phyloP scores from a whole-genome alignment of 2,888 invertebrate genomes.

The Rhagophthalmus giganteus region DNA sequence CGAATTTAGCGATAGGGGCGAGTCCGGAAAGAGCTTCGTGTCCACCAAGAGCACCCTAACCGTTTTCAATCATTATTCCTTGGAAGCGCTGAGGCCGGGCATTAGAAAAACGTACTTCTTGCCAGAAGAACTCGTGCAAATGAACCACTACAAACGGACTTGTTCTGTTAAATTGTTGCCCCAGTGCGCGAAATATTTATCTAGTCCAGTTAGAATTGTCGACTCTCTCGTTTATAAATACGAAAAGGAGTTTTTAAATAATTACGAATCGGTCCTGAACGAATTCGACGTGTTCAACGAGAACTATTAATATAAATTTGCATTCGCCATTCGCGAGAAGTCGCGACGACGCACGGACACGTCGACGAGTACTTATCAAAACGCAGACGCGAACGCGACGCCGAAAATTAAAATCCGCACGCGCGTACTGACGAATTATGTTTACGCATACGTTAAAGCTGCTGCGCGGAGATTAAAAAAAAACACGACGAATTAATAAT shows the following conservation, averaged over 20 bases:
- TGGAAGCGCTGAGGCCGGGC: slow-evolving; percentile 61
- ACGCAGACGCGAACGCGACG: too few relatives aligned
- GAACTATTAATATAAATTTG: neutral
- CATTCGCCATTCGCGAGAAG: neutral
- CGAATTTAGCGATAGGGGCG: slow-evolving; percentile 62
- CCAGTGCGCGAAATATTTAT: slow-evolving; percentile 47
- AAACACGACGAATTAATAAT: too few relatives aligned
- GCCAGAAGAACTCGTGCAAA: slow-evolving; percentile 62
- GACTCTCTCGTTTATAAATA: slow-evolving; percentile 45
- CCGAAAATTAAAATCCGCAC: too few relatives aligned
- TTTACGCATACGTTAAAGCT: too few relatives aligned
- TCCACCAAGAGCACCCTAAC: slow-evolving; percentile 66
- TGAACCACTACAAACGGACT: slow-evolving; percentile 68
- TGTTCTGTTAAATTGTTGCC: slow-evolving; percentile 46
- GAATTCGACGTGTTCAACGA: slow-evolving; percentile 3
- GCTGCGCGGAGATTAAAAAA: too few relatives aligned
- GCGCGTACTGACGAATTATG: too few relatives aligned
- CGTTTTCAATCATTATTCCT: slow-evolving; percentile 76
- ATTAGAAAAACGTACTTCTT: slow-evolving; percentile 62
- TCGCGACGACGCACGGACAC: too few relatives aligned
- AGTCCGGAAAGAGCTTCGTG: slow-evolving; percentile 74
- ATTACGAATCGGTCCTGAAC: slow-evolving; percentile 26
- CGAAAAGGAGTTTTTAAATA: slow-evolving; percentile 35
- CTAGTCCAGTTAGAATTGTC: slow-evolving; percentile 42
- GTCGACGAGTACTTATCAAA: too few relatives aligned